phyloP scores from a whole-genome alignment of 23 tunicate species.

The Clavelina lepadiformis region DNA sequence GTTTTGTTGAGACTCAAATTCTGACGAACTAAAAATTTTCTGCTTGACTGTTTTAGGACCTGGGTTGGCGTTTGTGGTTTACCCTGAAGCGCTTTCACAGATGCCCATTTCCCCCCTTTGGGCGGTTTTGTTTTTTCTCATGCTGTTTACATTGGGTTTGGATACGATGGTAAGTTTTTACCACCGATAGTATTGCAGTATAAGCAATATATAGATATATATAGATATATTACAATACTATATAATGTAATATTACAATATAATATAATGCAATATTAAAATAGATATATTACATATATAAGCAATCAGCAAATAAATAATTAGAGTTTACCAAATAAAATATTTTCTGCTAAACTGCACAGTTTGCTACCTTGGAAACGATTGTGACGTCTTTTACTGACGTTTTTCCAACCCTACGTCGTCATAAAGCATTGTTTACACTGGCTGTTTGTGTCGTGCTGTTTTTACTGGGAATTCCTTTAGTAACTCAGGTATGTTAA shows the following conservation, averaged over 20 bases:
- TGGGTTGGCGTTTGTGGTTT: slow-evolving; percentile 69
- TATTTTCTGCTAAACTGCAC: slow-evolving; percentile 9
- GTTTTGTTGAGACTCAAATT: too few species aligned
- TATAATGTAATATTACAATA: neutral
- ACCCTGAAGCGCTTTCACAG: slow-evolving; percentile 60
- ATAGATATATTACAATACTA: neutral
- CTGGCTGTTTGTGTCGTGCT: slow-evolving; percentile 25
- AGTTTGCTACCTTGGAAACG: slow-evolving; percentile 47
- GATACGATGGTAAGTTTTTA: slow-evolving; percentile 51
- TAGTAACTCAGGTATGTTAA: slow-evolving; percentile 51
- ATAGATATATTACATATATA: too few species aligned
- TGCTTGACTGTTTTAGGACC: slow-evolving; percentile 68
- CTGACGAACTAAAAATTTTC: too few species aligned
- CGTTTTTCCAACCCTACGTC: slow-evolving; percentile 26
- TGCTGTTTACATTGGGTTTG: slow-evolving; percentile 55
- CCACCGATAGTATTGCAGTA: neutral
- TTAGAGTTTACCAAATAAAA: too few species aligned
- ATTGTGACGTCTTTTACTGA: slow-evolving; percentile 33
- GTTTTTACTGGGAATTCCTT: slow-evolving; percentile 30
- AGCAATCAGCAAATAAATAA: too few species aligned
- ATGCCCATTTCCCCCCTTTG: slow-evolving; percentile 51
- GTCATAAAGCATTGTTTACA: slow-evolving; percentile 14
- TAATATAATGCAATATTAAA: neutral
- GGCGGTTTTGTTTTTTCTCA: slow-evolving; percentile 58
- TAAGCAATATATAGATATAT: neutral